A percentile compares a stretch with the other conserved stretches of the same genome.
Evolutionary conservation across 2,113 vertebrate genomes (phyloP).

Genomic region (Illadopsis cleaveri): DNA sequence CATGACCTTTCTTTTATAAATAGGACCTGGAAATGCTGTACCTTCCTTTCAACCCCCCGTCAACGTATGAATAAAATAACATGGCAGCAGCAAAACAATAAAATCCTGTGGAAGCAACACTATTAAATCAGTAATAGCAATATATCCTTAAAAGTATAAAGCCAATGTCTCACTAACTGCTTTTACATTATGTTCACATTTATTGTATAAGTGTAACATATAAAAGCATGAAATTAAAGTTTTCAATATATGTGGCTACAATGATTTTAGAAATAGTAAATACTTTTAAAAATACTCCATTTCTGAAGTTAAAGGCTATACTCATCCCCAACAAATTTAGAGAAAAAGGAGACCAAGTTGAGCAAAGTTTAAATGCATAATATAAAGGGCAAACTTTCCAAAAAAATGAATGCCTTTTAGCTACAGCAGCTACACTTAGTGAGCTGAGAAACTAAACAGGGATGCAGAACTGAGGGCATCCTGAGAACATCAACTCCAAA

Average conservation of each 20-base stretch:
- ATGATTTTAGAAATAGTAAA: background rate
- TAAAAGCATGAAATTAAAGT: background rate
- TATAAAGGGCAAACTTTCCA: background rate
- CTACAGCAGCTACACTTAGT: background rate
- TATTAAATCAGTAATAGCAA: background rate
- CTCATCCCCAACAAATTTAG: background rate
- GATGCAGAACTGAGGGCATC: background rate
- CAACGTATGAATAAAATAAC: background rate
- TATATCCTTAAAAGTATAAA: background rate
- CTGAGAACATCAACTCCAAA: background rate
- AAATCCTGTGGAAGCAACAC: background rate
- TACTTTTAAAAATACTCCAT: accelerated
- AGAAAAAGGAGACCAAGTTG: background rate
- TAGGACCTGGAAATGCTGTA: background rate
- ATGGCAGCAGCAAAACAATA: background rate
- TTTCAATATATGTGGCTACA: background rate
- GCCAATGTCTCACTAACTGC: background rate
- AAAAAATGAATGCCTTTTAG: background rate
- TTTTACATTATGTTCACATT: background rate
- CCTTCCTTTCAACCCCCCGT: background rate
- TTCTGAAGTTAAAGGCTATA: background rate
- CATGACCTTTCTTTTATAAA: conserved; percentile 15
- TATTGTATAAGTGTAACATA: background rate
- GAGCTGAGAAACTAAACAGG: background rate
- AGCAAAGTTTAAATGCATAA: background rate